phyloP scores from a whole-genome alignment of 1,140 invertebrate species.

The Grapholita molesta region DNA sequence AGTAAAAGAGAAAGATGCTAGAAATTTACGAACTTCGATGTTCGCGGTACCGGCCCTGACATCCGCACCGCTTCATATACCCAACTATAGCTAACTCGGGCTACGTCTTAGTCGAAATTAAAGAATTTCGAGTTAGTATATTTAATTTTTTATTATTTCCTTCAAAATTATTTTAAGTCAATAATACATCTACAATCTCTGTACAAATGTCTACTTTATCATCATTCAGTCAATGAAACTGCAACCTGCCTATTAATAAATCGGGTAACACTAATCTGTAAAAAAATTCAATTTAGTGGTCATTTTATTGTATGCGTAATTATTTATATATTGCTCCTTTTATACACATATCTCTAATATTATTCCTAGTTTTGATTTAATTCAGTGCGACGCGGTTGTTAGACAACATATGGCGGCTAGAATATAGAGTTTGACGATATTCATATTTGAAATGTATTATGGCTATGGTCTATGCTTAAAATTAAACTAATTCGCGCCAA shows the following conservation, averaged over 20 bases:
- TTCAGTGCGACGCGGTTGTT: neutral
- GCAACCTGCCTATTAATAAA: neutral
- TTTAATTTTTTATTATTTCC: neutral
- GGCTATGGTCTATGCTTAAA: too few relatives aligned
- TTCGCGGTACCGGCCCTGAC: too few relatives aligned
- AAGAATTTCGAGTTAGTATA: too few relatives aligned
- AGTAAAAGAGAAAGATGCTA: too few relatives aligned
- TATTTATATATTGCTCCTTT: neutral
- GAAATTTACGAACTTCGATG: too few relatives aligned
- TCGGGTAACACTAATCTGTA: neutral
- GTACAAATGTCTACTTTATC: neutral
- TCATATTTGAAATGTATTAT: too few relatives aligned
- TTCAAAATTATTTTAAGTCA: neutral
- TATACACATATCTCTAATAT: constrained; percentile 2
- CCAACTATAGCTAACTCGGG: too few relatives aligned
- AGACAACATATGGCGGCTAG: too few relatives aligned
- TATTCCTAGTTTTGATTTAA: neutral
- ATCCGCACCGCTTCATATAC: too few relatives aligned
- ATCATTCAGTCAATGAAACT: neutral
- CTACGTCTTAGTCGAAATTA: too few relatives aligned
- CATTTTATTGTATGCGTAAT: neutral
- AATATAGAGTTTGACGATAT: too few relatives aligned
- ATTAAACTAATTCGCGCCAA: too few relatives aligned
- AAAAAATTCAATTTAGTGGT: constrained; percentile 5
- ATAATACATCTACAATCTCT: neutral